Base-by-base conservation (phyloP, 2,797 vertebrate genomes). In the Dicrostonyx torquatus region DNA sequence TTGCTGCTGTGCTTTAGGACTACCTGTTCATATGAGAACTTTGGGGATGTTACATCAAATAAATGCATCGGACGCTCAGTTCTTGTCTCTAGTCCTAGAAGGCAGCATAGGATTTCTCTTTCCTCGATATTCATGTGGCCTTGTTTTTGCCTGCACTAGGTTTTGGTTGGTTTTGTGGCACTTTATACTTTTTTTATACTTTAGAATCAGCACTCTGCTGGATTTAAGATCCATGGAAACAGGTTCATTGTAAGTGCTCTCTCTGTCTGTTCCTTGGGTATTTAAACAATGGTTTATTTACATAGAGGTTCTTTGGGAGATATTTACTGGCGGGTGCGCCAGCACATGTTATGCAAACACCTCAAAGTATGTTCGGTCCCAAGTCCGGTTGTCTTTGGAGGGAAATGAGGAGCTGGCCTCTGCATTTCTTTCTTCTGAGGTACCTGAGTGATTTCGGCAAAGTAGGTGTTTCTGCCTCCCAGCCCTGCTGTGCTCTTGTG, bases 161-260 rank as follows among this genome's bases (percentile, higher is more conserved):
- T 17, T 34, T 50, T 17, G 6, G 3, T 62, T 18, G 24, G 15
- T 9, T 82, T 85, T 94, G 62, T 45, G 24, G n/a, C 20, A 31
- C 45, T 13, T 88, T n/a, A 26, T 80, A 2, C 78, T 50, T 75
- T 89, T 89, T 58, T 68, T 43, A n/a, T n/a, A n/a, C 40, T 75
- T 85, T 37, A 2, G 53, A 18, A 37, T 94, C 77, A 24, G 34
- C 29, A 87, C 86, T 43, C 31, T 24, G 34, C 18, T 53, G 22
- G 73, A 62, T 22, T 70, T 72, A 96, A 92, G 66, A 64, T 76
- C 66, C 37, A 1, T 70, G 87, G 72, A 89, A 78, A 78, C 50
- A 68, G 29, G 5, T 17, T 10, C 55, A 29, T 26, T 2, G n/a
- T 20, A 43, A 37, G 55, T 8, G 50, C 68, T 3, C 15, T 3